Percentiles rank a stretch among this genome's conserved stretches.
Evolutionary conservation across 2,888 invertebrate species (phyloP).

Genomic region (Cephus nigrinus): DNA sequence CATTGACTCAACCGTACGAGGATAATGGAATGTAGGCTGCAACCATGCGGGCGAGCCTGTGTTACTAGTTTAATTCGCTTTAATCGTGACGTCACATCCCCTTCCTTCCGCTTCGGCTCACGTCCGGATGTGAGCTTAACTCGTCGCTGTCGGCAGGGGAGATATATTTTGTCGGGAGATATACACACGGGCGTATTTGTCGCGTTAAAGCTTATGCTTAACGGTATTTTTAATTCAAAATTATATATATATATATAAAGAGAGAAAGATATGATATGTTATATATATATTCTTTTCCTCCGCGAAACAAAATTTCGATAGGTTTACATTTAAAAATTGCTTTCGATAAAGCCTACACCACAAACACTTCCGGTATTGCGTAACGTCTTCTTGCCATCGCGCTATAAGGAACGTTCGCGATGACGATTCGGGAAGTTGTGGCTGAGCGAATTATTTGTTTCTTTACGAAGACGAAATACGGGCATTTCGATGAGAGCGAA

Average conservation of each 20-base stretch:
- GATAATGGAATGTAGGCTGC: conserved; percentile 29
- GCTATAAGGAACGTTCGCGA: background rate
- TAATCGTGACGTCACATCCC: conserved; percentile 63
- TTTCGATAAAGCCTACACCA: background rate
- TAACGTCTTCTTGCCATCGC: background rate
- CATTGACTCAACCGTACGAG: conserved; percentile 33
- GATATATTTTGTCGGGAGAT: conserved; percentile 17
- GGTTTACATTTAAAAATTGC: background rate
- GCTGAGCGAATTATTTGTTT: background rate
- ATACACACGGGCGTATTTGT: conserved; percentile 12
- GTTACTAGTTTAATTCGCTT: conserved; percentile 58
- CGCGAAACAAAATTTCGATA: background rate
- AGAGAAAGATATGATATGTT: no score
- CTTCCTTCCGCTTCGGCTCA: conserved; percentile 62
- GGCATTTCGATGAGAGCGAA: background rate
- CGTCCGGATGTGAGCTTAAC: conserved; percentile 63
- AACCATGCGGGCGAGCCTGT: conserved; percentile 25
- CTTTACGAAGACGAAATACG: background rate
- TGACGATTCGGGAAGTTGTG: background rate
- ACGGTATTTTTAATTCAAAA: no score
- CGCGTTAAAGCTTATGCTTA: background rate
- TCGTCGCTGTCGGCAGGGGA: conserved; percentile 34
- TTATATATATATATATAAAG: no score
- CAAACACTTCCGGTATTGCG: background rate
- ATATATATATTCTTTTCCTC: no score